Evolutionary conservation across 2,888 invertebrate species (phyloP), one percentile per base, ranked within the genome.

Genomic region (Hybos culiciformis): DNA sequence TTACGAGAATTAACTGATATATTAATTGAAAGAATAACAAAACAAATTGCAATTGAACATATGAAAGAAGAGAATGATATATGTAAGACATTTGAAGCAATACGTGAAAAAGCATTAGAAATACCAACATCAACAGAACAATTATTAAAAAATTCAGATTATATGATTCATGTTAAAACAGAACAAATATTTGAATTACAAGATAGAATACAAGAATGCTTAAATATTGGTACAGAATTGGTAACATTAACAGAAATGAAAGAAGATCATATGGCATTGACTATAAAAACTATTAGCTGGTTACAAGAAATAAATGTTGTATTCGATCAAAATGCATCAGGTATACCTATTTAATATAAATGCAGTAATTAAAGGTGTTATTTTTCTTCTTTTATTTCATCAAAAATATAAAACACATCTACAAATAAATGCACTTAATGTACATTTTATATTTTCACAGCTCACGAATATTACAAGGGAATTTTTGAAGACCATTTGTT

Each of bases 261-360:
- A 5, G 68, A 73, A 19, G 79, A 83, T 37, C 90, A 92, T 55
- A 77, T 90, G 33, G 74, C 76, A 39, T 69, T 87, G 3, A 91
- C 91, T 57, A 77, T 83, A n/a, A 72, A 68, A 34, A 86, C 88
- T 1, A 78, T 93, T 1, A 80, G 80, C 51, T 92, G 92, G 91
- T 67, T 90, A 2, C 73, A 74, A 47, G 74, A 79, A 29, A 88
- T 93, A 39, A 79, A 80, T 55, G 80, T 83, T 1, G 76, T 90
- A 44, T 81, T 92, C 56, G 84, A 88, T 24, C 74, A 74, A 53
- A 88, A 87, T 61, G 82, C 85, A 39, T 74, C 75, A 9, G 59
- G 60, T 15, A 70, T 80, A n/a, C n/a, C n/a, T n/a, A n/a, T n/a
- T n/a, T n/a, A n/a, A n/a, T n/a, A n/a, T n/a, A n/a, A n/a, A n/a